These are phyloP conservation scores for Champsocephalus gunnari DNA, from an alignment of 2,797 vertebrate genomes.

Conservation along the genomic window DNA sequence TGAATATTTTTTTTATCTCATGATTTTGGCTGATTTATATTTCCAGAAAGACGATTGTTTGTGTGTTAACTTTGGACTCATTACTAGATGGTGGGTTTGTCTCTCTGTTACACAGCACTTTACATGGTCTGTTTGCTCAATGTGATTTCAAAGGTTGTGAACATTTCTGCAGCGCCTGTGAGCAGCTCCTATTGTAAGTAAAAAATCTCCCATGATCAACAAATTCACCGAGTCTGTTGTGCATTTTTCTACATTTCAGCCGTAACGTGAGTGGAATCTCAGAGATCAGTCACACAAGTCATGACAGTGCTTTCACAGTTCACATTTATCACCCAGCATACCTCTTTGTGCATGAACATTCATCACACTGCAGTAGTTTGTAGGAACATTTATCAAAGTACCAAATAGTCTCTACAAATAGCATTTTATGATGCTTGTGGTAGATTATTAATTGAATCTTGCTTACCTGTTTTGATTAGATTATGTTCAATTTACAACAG, in stretches of 20 bases:
- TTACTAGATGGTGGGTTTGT: conserved; percentile 22
- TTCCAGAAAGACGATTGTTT: conserved; percentile 24
- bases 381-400: not conserved
- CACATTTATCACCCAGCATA: not conserved
- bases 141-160: too few relatives aligned
- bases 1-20: conserved; percentile 31
- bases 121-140: too few relatives aligned
- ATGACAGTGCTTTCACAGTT: conserved; percentile 19
- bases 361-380: not conserved
- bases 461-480: not conserved
- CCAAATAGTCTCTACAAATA: not conserved
- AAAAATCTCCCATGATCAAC: conserved; percentile 45
- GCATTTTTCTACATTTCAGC: conserved; percentile 29
- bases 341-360: not conserved
- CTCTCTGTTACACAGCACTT: conserved; percentile 22
- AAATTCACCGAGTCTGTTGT: conserved; percentile 3
- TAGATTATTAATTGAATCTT: not conserved
- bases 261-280: conserved; percentile 25
- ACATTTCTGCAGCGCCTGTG: conserved; percentile 21
- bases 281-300: conserved; percentile 1
- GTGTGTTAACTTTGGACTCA: conserved; percentile 40
- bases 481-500: not conserved
- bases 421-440: not conserved
- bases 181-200: conserved; percentile 34
- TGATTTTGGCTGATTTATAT: conserved; percentile 25